These are phyloP conservation scores for Epinephelus coioides DNA, from an alignment of 2,797 vertebrate species.

Conservation along the genomic window DNA sequence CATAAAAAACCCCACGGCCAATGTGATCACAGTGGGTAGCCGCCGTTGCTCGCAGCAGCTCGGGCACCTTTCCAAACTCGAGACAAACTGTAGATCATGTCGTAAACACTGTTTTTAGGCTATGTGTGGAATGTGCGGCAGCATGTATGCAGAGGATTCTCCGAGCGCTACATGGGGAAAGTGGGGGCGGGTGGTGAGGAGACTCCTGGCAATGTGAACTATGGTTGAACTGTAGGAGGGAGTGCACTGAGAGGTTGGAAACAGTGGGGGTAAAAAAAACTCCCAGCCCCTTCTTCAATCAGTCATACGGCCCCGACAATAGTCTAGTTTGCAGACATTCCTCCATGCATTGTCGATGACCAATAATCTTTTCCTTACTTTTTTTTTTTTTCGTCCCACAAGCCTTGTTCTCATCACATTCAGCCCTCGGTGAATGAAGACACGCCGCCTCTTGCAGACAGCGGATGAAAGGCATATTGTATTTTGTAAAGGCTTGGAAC, in stretches of 20 bases:
- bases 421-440: slow-evolving; percentile 46
- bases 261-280: slow-evolving; percentile 69
- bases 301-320: slow-evolving; percentile 53
- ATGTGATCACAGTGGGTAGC: slow-evolving; percentile 42
- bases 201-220: slow-evolving; percentile 70
- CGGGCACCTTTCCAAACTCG: slow-evolving; percentile 46
- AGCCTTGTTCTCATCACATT: slow-evolving; percentile 51
- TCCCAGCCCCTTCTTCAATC: slow-evolving; percentile 61
- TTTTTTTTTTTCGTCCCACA: slow-evolving; percentile 15
- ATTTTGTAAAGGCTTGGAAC: slow-evolving; percentile 36
- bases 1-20: slow-evolving; percentile 22
- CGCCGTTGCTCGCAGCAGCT: slow-evolving; percentile 30
- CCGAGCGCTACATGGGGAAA: slow-evolving; percentile 17
- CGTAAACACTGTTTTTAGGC: slow-evolving; percentile 35
- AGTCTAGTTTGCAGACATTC: slow-evolving; percentile 55
- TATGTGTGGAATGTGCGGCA: slow-evolving; percentile 49
- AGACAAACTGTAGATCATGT: slow-evolving; percentile 37
- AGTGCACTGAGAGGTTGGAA: slow-evolving; percentile 70
- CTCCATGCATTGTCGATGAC: slow-evolving; percentile 42
- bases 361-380: slow-evolving; percentile 38
- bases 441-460: slow-evolving; percentile 20
- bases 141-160: slow-evolving; percentile 61
- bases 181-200: slow-evolving; percentile 31
- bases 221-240: slow-evolving; percentile 73
- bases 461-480: slow-evolving; percentile 54